Conservation (phyloP, 2,113 vertebrate genomes). For the Pseudolaguvia tuberculata region DNA sequence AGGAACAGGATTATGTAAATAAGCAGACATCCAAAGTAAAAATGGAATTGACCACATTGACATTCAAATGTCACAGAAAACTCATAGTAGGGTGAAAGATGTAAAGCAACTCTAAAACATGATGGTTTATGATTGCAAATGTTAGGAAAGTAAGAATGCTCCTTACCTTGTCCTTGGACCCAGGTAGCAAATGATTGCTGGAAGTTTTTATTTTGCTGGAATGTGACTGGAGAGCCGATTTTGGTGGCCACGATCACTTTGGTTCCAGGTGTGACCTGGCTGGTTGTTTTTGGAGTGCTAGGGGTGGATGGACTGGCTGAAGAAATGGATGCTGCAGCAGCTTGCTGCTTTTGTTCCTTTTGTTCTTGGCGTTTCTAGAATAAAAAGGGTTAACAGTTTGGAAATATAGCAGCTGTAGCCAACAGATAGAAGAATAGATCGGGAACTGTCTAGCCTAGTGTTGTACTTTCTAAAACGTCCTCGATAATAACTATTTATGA, state of each 20-base stretch:
- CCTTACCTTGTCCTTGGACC: constrained; percentile 79
- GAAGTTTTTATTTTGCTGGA: constrained; percentile 97
- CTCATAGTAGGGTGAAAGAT: background rate
- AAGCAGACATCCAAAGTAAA: constrained; percentile 30
- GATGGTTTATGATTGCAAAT: background rate
- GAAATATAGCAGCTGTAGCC: background rate
- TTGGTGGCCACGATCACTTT: constrained; percentile 92
- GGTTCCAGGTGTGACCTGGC: constrained; percentile 78
- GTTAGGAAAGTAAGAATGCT: background rate
- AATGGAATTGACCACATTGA: constrained; percentile 16
- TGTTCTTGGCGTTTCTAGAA: constrained; percentile 88
- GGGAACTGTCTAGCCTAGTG: background rate
- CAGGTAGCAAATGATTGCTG: constrained; percentile 95
- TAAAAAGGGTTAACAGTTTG: background rate
- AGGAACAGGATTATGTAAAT: constrained; percentile 29
- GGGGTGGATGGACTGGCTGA: constrained; percentile 70
- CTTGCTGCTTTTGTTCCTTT: constrained; percentile 66
- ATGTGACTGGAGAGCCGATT: constrained; percentile 86
- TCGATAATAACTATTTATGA: background rate
- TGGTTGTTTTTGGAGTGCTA: constrained; percentile 74
- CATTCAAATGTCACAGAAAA: constrained; percentile 19
- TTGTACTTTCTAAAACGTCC: too few relatives aligned
- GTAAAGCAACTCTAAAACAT: background rate
- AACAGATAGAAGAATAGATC: background rate
- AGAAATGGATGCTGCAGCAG: constrained; percentile 60